Base-by-base conservation (phyloP, 2,888 invertebrate genomes). In the Nomada fucata region DNA sequence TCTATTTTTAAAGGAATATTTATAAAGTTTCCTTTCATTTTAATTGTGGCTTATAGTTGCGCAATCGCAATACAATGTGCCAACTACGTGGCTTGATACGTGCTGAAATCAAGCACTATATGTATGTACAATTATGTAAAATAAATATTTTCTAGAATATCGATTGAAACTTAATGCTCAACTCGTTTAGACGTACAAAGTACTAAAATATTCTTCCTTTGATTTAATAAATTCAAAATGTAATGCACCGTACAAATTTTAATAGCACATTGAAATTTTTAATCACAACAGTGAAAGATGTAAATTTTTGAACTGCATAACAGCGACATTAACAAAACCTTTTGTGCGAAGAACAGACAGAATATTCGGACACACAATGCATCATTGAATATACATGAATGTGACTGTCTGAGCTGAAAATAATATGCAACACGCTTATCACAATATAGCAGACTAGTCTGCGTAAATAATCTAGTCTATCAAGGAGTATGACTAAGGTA, bases 11-110 rank as follows among this genome's bases (percentile, higher is more conserved):
- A 53, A 72, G 20, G 29, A 74, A 74, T 67, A 80, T 70, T 75
- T 73, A 68, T 74, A 63, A 69, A 42, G n/a, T 61, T 69, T 47
- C 10, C 5, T 64, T 64, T 42, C 5, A 75, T 64, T 67, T 76
- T 75, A 76, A 72, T 65, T 60, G 20, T 63, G 67, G 69, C 70
- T 63, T 13, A 55, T 11, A 60, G 55, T 84, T 86, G 69, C 79
- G 70, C 78, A 87, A 88, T 65, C 61, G 65, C n/a, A 53, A 20
- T 71, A 69, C 44, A 76, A 86, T 61, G 65, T 81, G 85, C 85
- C 65, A 89, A 86, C 59, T 82, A 78, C 83, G 65, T 80, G 82
- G 82, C 75, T 70, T 71, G 79, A 79, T 68, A 76, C 47, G 53
- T 82, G 82, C 83, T 71, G 83, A 86, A 87, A 89, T 59, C 53